Base-by-base conservation (phyloP, 2,113 vertebrate species). In the Entosphenus tridentatus region DNA sequence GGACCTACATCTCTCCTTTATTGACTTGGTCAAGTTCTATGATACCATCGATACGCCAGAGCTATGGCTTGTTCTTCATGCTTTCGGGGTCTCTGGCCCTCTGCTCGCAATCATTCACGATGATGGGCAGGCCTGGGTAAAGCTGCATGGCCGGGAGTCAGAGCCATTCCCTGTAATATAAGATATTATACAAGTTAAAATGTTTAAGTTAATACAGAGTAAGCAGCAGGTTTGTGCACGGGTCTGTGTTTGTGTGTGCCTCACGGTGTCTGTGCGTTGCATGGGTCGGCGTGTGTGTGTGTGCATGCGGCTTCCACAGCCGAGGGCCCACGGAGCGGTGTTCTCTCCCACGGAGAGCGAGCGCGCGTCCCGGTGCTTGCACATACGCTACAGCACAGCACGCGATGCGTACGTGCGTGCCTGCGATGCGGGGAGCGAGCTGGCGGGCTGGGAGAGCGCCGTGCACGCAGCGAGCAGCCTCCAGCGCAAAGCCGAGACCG, bases 401-500 rank as follows among this genome's bases (percentile, higher is more conserved):
- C 81, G 84, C 55, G 83, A 98, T 76, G 74, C 73, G 73, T 98
- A 98, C 69, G 80, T 79, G 55, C 79, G 87, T 68, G 71, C 86
- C 75, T 89, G 87, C 72, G 84, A 78, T 74, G 77, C 74, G 71
- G 77, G 75, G 72, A 81, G 88, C 72, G 73, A 76, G 67, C 82
- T 86, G 71, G 75, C 56, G 67, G 79, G 82, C 76, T 98, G 89
- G 93, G 84, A 90, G 73, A 76, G 76, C 58, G 88, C 84, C 57
- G 76, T 81, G 71, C 95, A 87, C 87, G 85, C 72, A 67, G 80
- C 76, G 70, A 82, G 90, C 69, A 85, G 82, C 1, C 56, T 98
- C 17, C 86, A 83, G 79, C 86, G 88, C 73, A 96, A 95, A 76
- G 77, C 85, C 73, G 92, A 96, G 76, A 76, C 75, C 12, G 93